Conservation (phyloP, 1,140 invertebrate genomes). For the Mya arenaria region DNA sequence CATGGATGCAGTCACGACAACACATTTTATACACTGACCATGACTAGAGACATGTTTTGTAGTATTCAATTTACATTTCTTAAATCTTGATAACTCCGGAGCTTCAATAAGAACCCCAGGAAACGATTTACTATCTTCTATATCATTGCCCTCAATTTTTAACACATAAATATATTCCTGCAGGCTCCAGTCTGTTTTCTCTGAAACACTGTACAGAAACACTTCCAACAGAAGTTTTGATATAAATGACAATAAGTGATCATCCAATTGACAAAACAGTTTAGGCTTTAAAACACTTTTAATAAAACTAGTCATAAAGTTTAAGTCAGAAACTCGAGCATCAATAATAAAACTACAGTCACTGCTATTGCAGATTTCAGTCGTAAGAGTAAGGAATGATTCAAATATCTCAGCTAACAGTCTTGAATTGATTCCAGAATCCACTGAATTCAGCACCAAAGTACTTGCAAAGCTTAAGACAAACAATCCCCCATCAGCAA, state of each 20-base stretch:
- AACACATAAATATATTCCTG: conserved; percentile 58
- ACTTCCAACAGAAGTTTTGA: conserved; percentile 58
- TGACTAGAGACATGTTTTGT: not conserved
- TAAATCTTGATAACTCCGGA: conserved; percentile 50
- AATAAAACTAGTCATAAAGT: conserved; percentile 57
- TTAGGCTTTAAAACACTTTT: conserved; percentile 58
- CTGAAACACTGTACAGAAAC: conserved; percentile 61
- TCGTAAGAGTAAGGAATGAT: conserved; percentile 36
- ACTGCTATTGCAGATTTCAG: conserved; percentile 40
- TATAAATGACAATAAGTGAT: conserved; percentile 29
- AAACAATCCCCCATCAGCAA: conserved; percentile 64
- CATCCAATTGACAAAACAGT: conserved; percentile 42
- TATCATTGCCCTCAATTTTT: conserved; percentile 7
- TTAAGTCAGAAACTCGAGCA: conserved; percentile 51
- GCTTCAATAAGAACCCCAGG: conserved; percentile 59
- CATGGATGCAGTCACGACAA: conserved; percentile 62
- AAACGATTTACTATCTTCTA: conserved; percentile 34
- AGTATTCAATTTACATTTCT: conserved; percentile 2
- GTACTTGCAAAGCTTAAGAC: conserved; percentile 34
- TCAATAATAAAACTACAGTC: conserved; percentile 48
- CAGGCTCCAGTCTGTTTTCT: not conserved
- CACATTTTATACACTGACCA: conserved; percentile 50
- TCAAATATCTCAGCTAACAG: conserved; percentile 56
- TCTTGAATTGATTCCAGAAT: conserved; percentile 20
- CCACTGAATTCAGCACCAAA: conserved; percentile 52